Evolutionary conservation across 1,140 invertebrate species (phyloP).

Genomic region (Magallana ariakensis): DNA sequence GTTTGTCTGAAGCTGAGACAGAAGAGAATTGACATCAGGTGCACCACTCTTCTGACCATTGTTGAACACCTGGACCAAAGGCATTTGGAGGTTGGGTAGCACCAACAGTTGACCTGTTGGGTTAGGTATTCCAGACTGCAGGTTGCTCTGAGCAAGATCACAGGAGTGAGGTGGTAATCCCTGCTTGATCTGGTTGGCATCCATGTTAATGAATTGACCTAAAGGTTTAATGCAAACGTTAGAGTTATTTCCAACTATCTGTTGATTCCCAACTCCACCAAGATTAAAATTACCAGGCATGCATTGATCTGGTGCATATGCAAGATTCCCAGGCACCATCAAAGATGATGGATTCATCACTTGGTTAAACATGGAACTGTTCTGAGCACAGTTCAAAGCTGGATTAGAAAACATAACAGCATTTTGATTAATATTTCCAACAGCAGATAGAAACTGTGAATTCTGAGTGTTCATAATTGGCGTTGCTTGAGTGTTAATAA

Average conservation of each 20-base stretch:
- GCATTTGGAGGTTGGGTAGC: slow-evolving; percentile 62
- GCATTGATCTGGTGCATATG: slow-evolving; percentile 29
- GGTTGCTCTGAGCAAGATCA: slow-evolving; percentile 33
- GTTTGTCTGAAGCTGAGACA: slow-evolving; percentile 52
- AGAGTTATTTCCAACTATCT: slow-evolving; percentile 23
- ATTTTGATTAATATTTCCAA: slow-evolving; percentile 39
- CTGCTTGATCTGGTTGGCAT: slow-evolving; percentile 40
- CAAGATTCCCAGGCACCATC: slow-evolving; percentile 11
- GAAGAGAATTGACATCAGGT: slow-evolving; percentile 41
- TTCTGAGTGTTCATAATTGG: slow-evolving; percentile 18
- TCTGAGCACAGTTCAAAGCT: slow-evolving; percentile 32
- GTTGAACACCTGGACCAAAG: slow-evolving; percentile 62
- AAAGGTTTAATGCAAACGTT: slow-evolving; percentile 20
- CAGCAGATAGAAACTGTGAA: slow-evolving; percentile 20
- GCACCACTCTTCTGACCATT: slow-evolving; percentile 39
- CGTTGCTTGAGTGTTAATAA: slow-evolving; percentile 36
- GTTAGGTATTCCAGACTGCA: slow-evolving; percentile 2
- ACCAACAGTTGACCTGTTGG: slow-evolving; percentile 50
- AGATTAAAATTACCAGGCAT: slow-evolving; percentile 25
- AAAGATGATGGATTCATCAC: slow-evolving; percentile 2
- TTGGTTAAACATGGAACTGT: slow-evolving; percentile 6
- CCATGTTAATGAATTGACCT: slow-evolving; percentile 12
- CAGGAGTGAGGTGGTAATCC: slow-evolving; percentile 37
- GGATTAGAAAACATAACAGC: slow-evolving; percentile 33
- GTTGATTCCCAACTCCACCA: slow-evolving; percentile 10